These are phyloP conservation scores for Penaeus japonicus DNA, from an alignment of 1,140 invertebrate species.

Conservation along the genomic window DNA sequence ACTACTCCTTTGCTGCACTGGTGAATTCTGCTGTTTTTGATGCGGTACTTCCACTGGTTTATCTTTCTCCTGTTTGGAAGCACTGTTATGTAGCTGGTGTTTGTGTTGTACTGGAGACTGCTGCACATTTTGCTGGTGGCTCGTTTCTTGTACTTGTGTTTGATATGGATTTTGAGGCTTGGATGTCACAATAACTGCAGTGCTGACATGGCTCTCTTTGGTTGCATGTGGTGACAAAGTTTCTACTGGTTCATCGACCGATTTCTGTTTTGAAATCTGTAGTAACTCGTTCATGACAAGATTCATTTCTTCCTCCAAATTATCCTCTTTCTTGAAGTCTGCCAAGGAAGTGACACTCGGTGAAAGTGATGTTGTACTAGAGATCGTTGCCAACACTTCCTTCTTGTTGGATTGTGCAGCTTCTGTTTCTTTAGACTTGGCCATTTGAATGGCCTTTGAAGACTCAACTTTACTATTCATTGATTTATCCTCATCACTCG, in stretches of 20 bases:
- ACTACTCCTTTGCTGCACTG: background rate
- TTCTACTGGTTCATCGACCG: conserved; percentile 25
- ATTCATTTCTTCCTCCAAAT: conserved; percentile 56
- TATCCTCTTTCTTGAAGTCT: conserved; percentile 41
- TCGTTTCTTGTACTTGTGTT: too few species aligned
- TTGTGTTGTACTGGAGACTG: background rate
- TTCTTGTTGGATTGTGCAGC: background rate
- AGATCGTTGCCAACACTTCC: background rate
- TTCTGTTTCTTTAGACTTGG: background rate
- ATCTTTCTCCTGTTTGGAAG: background rate
- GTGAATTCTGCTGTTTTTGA: background rate
- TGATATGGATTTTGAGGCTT: too few species aligned
- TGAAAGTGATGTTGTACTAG: background rate
- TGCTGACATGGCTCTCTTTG: too few species aligned
- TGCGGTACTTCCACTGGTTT: background rate
- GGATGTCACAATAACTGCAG: too few species aligned
- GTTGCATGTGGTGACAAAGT: background rate
- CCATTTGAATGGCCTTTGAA: too few species aligned
- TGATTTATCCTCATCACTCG: conserved; percentile 54
- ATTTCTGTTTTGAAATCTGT: conserved; percentile 56
- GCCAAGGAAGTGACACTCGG: conserved; percentile 1
- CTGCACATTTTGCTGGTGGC: background rate
- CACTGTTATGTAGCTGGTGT: background rate
- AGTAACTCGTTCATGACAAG: conserved; percentile 58
- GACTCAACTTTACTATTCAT: conserved; percentile 9